These are phyloP conservation scores for Pseudococcus viburni DNA, from an alignment of 2,888 invertebrate genomes.

Conservation along the genomic window DNA sequence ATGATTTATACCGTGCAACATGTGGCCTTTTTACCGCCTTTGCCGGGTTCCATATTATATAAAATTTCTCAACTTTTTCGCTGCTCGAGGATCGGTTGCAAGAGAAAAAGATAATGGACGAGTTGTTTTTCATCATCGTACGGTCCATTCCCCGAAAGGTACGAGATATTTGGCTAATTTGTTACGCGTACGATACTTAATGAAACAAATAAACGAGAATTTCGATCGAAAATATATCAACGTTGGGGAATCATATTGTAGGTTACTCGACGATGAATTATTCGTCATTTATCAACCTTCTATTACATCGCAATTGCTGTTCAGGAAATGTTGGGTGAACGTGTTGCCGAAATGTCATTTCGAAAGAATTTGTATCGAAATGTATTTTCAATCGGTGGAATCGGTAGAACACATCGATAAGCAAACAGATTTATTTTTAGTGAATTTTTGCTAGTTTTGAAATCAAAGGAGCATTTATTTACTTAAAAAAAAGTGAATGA, in stretches of 20 bases:
- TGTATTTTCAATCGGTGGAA: no score
- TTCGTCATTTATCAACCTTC: not conserved
- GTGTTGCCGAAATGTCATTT: no score
- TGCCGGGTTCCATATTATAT: not conserved
- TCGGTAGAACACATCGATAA: no score
- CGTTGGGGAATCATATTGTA: not conserved
- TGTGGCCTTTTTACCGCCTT: constrained; percentile 30
- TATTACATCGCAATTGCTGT: no score
- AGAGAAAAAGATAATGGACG: not conserved
- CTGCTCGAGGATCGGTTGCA: not conserved
- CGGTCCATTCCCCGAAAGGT: not conserved
- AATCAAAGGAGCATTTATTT: no score
- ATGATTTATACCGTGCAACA: constrained; percentile 45
- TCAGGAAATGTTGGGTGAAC: no score
- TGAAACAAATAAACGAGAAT: not conserved
- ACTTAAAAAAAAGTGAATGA: no score
- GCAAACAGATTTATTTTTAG: no score
- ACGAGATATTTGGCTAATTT: not conserved
- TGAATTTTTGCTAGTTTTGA: no score
- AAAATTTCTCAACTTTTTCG: not conserved
- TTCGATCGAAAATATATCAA: not conserved
- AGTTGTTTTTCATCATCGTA: not conserved
- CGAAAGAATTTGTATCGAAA: no score
- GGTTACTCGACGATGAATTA: not conserved
- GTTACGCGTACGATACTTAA: not conserved